Percentiles rank a stretch among this genome's conserved stretches.
phyloP scores from a whole-genome alignment of 2,888 invertebrate species.

The Himalopsyche japonica region DNA sequence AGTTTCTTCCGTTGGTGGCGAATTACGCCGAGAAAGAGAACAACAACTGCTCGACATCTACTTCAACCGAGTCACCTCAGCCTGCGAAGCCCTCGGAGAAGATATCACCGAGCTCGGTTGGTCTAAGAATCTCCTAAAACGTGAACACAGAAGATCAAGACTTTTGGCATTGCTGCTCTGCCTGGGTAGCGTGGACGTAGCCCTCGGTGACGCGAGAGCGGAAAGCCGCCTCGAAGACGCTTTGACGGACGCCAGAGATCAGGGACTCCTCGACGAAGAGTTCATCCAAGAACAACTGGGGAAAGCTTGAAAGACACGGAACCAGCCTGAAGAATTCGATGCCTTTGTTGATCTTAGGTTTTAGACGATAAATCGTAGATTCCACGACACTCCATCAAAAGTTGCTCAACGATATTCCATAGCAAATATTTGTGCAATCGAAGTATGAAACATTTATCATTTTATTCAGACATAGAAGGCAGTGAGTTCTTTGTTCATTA shows the following conservation, averaged over 20 bases:
- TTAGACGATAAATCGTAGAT: neutral
- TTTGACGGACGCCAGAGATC: constrained; percentile 71
- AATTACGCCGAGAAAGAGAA: constrained; percentile 67
- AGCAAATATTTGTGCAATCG: neutral
- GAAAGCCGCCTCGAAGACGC: constrained; percentile 76
- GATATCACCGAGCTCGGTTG: constrained; percentile 61
- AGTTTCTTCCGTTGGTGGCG: constrained; percentile 73
- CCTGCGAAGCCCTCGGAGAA: constrained; percentile 65
- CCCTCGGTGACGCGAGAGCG: constrained; percentile 74
- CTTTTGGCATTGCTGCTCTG: constrained; percentile 75
- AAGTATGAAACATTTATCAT: neutral
- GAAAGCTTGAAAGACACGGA: constrained; percentile 1
- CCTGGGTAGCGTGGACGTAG: constrained; percentile 81
- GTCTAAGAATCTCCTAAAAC: constrained; percentile 58
- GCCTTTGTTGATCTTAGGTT: neutral
- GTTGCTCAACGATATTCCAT: neutral
- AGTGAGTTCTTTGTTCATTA: neutral
- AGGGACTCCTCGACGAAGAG: constrained; percentile 66
- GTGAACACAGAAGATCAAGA: constrained; percentile 70
- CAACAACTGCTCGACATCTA: constrained; percentile 70
- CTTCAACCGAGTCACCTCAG: constrained; percentile 66
- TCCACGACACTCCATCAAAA: neutral
- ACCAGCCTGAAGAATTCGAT: neutral
- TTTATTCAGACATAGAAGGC: neutral
- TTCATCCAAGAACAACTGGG: constrained; percentile 43